Evolutionary conservation across 2,888 invertebrate genomes (phyloP), one percentile per base, ranked within the genome.

Genomic region (Alsophila aescularia): DNA sequence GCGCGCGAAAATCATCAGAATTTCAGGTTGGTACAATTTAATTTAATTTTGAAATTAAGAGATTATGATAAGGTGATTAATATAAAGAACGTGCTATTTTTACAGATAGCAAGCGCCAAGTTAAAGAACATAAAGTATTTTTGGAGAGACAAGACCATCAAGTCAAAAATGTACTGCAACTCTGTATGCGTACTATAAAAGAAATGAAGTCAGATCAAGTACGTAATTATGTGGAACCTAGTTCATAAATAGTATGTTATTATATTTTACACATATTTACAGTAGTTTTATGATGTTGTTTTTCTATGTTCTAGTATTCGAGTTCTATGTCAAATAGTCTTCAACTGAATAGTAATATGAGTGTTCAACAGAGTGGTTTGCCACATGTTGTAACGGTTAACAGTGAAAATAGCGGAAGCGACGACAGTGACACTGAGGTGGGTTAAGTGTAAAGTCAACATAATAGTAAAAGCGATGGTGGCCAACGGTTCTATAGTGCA

Each of bases 151-250:
- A 81, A 61, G 79, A 85, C 50, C 67, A 74, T 32, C 79, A 82
- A 60, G 73, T 83, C 7, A 79, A 81, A 56, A 81, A 75, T 58
- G 77, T 86, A 2, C 58, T 86, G 2, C 70, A 80, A 9, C 40
- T 81, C 41, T 85, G 83, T 64, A 78, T 83, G 76, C 78, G 73
- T 7, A 79, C 80, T 0, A 78, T 86, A 42, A 80, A 78, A 42
- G 78, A 83, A 53, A 77, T 84, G 70, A 85, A 82, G 60, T 60
- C 76, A 0, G 75, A 73, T 2, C 50, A 74, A 69, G 83, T 83
- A 37, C 10, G 21, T 39, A 39, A 16, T 32, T 10, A 32, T 32
- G 31, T 24, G 24, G 24, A 7, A 1, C 24, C 5, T 18, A 18
- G 3, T 18, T 18, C 5, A 2, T 4, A 18, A 18, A 24, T 8